phyloP scores from a whole-genome alignment of 2,113 vertebrate species.

The Corythaixoides concolor region DNA sequence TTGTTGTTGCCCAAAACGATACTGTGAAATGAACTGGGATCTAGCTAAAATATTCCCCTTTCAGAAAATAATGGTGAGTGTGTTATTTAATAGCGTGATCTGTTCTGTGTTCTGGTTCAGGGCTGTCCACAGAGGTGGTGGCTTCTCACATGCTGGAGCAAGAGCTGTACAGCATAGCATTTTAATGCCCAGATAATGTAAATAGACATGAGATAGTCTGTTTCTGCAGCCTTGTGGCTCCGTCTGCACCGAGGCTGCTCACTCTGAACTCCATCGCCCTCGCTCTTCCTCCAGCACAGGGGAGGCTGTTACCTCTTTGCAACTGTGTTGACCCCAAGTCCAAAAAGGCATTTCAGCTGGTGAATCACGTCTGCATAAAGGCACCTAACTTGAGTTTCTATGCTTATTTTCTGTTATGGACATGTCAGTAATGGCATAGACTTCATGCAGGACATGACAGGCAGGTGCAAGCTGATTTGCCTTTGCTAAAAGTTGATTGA shows the following conservation, averaged over 20 bases:
- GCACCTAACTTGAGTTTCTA: rapidly evolving
- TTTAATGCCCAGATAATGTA: neutral
- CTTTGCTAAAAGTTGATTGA: neutral
- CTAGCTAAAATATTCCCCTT: neutral
- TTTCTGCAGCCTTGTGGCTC: neutral
- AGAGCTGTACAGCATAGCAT: neutral
- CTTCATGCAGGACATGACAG: neutral
- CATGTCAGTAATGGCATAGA: too few species aligned
- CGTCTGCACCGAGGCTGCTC: rapidly evolving
- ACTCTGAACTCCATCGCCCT: neutral
- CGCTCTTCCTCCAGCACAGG: neutral
- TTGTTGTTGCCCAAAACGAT: neutral
- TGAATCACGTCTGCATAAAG: neutral
- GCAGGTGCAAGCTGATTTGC: neutral
- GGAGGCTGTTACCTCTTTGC: neutral
- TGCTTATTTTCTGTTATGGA: neutral
- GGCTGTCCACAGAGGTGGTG: neutral
- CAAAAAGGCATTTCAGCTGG: neutral
- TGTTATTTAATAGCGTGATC: neutral
- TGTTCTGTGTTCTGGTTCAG: neutral
- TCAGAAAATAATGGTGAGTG: rapidly evolving
- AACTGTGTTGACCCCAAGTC: rapidly evolving
- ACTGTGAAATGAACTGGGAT: neutral
- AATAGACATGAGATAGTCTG: neutral
- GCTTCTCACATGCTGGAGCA: neutral